Evolutionary conservation across 2,113 vertebrate species (phyloP).

Genomic region (Brachionichthys hirsutus): DNA sequence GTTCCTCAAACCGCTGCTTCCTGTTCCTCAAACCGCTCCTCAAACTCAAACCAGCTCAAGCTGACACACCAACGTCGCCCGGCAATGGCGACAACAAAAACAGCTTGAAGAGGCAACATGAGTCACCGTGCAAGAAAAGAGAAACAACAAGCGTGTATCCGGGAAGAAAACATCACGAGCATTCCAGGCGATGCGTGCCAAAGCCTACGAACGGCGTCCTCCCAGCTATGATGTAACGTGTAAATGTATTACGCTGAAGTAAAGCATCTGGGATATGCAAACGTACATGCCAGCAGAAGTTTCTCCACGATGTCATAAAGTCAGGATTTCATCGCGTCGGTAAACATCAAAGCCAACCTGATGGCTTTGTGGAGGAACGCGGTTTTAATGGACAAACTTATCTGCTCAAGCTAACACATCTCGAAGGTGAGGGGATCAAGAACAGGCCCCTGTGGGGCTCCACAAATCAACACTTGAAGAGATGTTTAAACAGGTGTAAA

Average conservation of each 20-base stretch:
- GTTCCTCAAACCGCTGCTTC: not conserved
- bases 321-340: not conserved
- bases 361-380: too few species aligned
- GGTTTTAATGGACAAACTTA: too few species aligned
- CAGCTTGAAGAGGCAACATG: not conserved
- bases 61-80: slow-evolving; percentile 14
- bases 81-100: slow-evolving; percentile 31
- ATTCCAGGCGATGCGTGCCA: not conserved
- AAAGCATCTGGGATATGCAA: slow-evolving; percentile 5
- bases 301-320: slow-evolving; percentile 2
- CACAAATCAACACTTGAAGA: too few species aligned
- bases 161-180: not conserved
- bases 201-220: too few species aligned
- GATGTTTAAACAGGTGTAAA: too few species aligned
- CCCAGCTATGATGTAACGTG: too few species aligned
- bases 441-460: too few species aligned
- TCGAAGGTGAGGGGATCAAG: too few species aligned
- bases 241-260: not conserved
- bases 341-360: not conserved
- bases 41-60: slow-evolving; percentile 13
- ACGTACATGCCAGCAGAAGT: not conserved
- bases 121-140: not conserved
- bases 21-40: slow-evolving; percentile 45
- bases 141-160: not conserved
- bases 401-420: too few species aligned